Evolutionary conservation across 2,888 invertebrate genomes (phyloP), one percentile per base, ranked within the genome.

Genomic region (Dynastes tityus): DNA sequence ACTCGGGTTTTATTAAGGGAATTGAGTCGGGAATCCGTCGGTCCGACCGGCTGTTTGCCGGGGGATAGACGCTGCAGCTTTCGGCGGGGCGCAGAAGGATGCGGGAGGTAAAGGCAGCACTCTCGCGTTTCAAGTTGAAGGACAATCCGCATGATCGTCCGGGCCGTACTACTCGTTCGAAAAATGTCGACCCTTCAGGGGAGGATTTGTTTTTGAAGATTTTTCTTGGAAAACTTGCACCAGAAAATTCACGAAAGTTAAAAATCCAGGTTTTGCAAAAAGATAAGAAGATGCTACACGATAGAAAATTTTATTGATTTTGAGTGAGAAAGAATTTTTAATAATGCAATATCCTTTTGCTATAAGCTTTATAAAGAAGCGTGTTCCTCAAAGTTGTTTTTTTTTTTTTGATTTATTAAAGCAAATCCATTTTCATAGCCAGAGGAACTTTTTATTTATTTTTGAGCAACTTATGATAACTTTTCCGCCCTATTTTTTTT

Each of bases 51-150:
- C 49, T 64, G 45, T 45, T 45, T 45, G 45, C 45, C 45, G 37
- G 45, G 65, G 75, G 64, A 64, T 64, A 51, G 75, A 61, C 61
- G 16, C 40, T 55, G 29, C 58, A 37, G 58, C 13, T n/a, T 40
- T 40, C 27, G 13, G 37, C 11, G 51, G 64, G 29, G 75, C 45
- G 64, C 5, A 40, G 75, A 29, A 64, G 64, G 37, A 22, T 49
- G 65, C n/a, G 58, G 27, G 64, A 51, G 53, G 16, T 32, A 22
- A 51, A 55, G 79, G 58, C 32, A 55, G 68, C 77, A 78, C 68
- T 80, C 79, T 45, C 82, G 81, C 82, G 80, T 84, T 84, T 84
- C 83, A 84, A 83, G 84, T 84, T 84, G 84, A 85, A 84, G 85
- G 84, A 84, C 84, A 83, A 80, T 78, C 76, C 65, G 68, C 70